These are phyloP conservation scores for Pheucticus melanocephalus DNA, from an alignment of 2,113 vertebrate genomes.

Conservation along the genomic window DNA sequence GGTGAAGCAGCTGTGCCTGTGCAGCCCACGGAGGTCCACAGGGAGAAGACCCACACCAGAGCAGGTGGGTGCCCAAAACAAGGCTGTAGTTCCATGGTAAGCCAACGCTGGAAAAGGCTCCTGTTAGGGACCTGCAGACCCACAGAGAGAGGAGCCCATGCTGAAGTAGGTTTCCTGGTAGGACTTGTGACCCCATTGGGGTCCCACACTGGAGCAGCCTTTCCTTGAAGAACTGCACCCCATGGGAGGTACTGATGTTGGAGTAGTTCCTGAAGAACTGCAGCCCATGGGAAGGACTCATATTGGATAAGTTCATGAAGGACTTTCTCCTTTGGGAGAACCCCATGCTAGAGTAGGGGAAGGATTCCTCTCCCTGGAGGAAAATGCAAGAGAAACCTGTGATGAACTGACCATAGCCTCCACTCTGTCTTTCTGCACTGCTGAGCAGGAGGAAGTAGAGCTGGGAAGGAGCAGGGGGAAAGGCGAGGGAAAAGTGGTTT, in stretches of 20 bases:
- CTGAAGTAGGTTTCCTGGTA: background rate
- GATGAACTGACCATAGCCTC: background rate
- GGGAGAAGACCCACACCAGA: accelerated
- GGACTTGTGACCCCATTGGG: too few species aligned
- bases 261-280: background rate
- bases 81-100: background rate
- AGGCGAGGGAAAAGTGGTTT: background rate
- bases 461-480: background rate
- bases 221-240: background rate
- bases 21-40: background rate
- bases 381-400: background rate
- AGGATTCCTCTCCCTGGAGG: background rate
- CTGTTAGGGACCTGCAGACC: background rate
- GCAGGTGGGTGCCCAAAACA: background rate
- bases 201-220: background rate
- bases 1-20: background rate
- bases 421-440: background rate
- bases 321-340: background rate
- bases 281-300: background rate
- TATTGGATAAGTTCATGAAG: background rate
- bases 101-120: background rate
- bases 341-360: accelerated
- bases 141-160: background rate
- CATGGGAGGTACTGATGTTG: background rate
- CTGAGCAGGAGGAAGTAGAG: background rate